Evolutionary conservation across 1,140 invertebrate species (phyloP), one percentile per base, ranked within the genome.

Genomic region (Argopecten irradians): DNA sequence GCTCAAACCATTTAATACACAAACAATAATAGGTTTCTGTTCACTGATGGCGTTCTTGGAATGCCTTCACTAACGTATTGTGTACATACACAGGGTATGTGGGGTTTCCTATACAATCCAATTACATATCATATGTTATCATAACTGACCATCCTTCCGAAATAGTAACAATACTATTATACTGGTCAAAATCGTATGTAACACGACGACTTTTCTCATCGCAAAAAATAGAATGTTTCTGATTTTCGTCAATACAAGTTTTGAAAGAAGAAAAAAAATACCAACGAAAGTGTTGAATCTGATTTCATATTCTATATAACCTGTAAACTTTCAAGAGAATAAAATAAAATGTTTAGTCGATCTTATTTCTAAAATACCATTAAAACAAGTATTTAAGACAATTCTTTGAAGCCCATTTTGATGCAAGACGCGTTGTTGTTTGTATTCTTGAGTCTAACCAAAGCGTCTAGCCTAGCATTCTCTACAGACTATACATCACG

Each of bases 1-100:
- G 28, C 55, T 71, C n/a, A 71, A 71, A 71, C 55, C 55, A 71
- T 71, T 71, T 71, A 71, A 71, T 71, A 71, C 55, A 71, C 55
- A 71, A 71, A 28, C 55, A 71, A 71, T 71, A 71, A 71, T 28
- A 28, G 22, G 55, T 71, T 71, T 19, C 43, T 46, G 22, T 71
- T 71, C 55, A 28, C 28, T n/a, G 11, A 22, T 28, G 55, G 55
- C 55, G 55, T 71, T 71, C 55, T 71, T n/a, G n/a, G 55, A n/a
- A 71, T 71, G n/a, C 55, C 55, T 28, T 28, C 55, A 16, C n/a
- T 71, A 71, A 71, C 55, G 2, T 71, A 28, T n/a, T 28, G n/a
- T n/a, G 5, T 71, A n/a, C n/a, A n/a, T 1, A 28, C n/a, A 28
- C n/a, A 71, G 55, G 22, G 22, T 19, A 55, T 19, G 3, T 55